Evolutionary conservation across 2,113 vertebrate species (phyloP), one percentile per base, ranked within the genome.

Genomic region (Anoplopoma fimbria): DNA sequence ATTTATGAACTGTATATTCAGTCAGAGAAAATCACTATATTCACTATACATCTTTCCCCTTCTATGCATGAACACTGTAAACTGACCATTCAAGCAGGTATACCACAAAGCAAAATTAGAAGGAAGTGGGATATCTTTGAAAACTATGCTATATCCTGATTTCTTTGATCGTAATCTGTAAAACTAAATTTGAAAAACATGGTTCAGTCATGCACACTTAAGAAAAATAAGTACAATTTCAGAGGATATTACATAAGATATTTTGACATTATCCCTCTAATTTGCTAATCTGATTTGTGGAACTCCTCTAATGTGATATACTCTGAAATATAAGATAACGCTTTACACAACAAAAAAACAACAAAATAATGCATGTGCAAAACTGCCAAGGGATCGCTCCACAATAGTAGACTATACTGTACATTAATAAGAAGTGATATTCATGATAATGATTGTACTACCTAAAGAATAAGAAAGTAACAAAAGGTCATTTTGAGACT

Each of bases 351-450:
- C 27, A 86, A 60, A 33, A 72, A 80, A 88, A 77, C 36, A 6
- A 68, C 83, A 17, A 78, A 83, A 75, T 29, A 83, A 81, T 82
- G 57, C 42, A 81, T 89, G 85, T 93, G 88, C 90, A 92, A 91
- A 93, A 83, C 79, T 79, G 89, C 75, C n/a, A 21, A 51, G 38
- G 73, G 53, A 69, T 40, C 70, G 77, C 38, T 78, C 76, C 71
- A 88, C 76, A 73, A 81, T 25, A 87, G 17, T 73, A 68, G 36
- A 81, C 63, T 53, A 75, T 58, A 68, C 38, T 90, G 60, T 87
- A 88, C 86, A 91, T 86, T 77, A 75, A 88, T 61, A 81, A 68
- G n/a, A 81, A 42, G 81, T 64, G 47, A 93, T 85, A 75, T 40
- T 67, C 71, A 69, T 78, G 60, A 62, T 82, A 83, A 90, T 84